Evolutionary conservation across 1,140 invertebrate genomes (phyloP).

Genomic region (Rhizoglyphus robini): DNA sequence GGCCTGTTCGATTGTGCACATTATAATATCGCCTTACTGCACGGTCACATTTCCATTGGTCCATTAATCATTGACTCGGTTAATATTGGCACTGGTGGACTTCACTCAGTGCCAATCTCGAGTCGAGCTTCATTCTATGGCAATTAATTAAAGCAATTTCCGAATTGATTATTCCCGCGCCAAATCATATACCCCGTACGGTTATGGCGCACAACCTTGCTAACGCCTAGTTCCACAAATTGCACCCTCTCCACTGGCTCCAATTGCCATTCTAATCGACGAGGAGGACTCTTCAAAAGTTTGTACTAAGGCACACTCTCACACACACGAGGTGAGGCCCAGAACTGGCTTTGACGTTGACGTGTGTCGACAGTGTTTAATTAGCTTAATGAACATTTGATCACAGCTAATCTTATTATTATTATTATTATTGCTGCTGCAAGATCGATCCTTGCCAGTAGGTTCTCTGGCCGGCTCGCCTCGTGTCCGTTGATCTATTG

Average conservation of each 20-base stretch:
- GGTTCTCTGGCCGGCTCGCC: too few species aligned
- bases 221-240: background rate
- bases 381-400: constrained; percentile 14
- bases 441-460: too few species aligned
- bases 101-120: background rate
- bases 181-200: background rate
- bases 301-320: background rate
- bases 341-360: background rate
- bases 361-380: background rate
- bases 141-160: constrained; percentile 13
- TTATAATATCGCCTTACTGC: constrained; percentile 1
- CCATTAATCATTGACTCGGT: constrained; percentile 1
- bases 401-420: constrained; percentile 9
- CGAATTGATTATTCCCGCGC: background rate
- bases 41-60: background rate
- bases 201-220: background rate
- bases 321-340: background rate
- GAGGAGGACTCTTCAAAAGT: too few species aligned
- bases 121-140: background rate
- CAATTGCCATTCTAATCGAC: background rate
- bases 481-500: too few species aligned
- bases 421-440: background rate
- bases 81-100: background rate
- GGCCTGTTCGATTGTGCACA: constrained; percentile 2
- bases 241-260: background rate